Evolutionary conservation across 2,888 invertebrate genomes (phyloP).

Genomic region (Microplitis deprimator): DNA sequence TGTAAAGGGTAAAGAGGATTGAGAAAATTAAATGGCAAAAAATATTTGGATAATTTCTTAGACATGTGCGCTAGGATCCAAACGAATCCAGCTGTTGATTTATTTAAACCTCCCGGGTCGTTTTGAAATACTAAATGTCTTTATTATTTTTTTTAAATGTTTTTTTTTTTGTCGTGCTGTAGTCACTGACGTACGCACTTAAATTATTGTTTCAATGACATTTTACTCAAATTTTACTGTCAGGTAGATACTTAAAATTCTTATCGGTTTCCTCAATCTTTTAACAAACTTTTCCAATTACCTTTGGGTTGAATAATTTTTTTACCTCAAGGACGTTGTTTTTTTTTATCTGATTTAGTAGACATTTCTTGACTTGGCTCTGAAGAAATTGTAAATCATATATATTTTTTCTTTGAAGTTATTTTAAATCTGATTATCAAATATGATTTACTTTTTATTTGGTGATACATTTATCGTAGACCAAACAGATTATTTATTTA

Average conservation of each 20-base stretch:
- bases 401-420: too few relatives aligned
- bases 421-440: neutral
- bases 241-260: slow-evolving; percentile 9
- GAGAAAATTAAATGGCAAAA: neutral
- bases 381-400: too few relatives aligned
- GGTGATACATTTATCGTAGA: neutral
- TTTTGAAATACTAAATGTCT: neutral
- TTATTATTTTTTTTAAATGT: neutral
- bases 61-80: neutral
- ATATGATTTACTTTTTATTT: neutral
- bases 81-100: slow-evolving; percentile 1
- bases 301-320: neutral
- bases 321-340: neutral
- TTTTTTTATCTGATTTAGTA: neutral
- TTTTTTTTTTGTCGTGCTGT: neutral
- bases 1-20: neutral
- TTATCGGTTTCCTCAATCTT: slow-evolving; percentile 4
- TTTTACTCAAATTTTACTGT: neutral
- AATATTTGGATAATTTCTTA: neutral
- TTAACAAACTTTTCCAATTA: slow-evolving; percentile 6
- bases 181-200: neutral
- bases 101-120: slow-evolving; percentile 1
- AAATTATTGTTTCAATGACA: neutral
- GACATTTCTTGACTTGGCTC: neutral
- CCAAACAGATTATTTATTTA: neutral